phyloP scores from a whole-genome alignment of 92 coral and sea anemone species.

The Isaurus tuberculatus region DNA sequence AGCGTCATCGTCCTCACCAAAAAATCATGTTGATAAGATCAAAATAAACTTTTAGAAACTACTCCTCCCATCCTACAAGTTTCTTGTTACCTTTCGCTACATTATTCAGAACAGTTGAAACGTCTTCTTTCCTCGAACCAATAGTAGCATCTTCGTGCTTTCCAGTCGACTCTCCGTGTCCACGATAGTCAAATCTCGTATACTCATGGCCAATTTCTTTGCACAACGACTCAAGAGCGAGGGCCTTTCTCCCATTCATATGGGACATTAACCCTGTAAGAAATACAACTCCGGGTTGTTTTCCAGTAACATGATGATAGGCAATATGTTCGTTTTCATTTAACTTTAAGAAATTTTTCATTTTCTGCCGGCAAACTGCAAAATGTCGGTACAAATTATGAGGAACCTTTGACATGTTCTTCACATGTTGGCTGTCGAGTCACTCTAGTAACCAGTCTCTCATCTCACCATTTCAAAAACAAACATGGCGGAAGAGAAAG shows the following conservation, averaged over 20 bases:
- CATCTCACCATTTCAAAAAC: not conserved
- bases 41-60: no score
- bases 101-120: conserved; percentile 57
- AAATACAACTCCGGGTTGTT: conserved; percentile 79
- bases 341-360: conserved; percentile 36
- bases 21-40: no score
- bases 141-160: conserved; percentile 75
- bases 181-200: conserved; percentile 87
- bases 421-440: not conserved
- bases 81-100: conserved; percentile 19
- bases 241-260: conserved; percentile 87
- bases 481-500: conserved; percentile 34
- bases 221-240: conserved; percentile 74
- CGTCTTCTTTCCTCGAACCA: conserved; percentile 82
- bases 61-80: no score
- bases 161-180: conserved; percentile 86
- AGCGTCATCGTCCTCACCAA: no score
- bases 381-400: not conserved
- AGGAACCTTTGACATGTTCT: not conserved
- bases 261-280: conserved; percentile 86
- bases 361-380: not conserved
- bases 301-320: conserved; percentile 69
- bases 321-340: conserved; percentile 67
- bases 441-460: conserved; percentile 23
- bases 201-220: conserved; percentile 66